These are phyloP conservation scores for Crenuchus spilurus DNA, from an alignment of 2,797 vertebrate genomes.

Conservation along the genomic window DNA sequence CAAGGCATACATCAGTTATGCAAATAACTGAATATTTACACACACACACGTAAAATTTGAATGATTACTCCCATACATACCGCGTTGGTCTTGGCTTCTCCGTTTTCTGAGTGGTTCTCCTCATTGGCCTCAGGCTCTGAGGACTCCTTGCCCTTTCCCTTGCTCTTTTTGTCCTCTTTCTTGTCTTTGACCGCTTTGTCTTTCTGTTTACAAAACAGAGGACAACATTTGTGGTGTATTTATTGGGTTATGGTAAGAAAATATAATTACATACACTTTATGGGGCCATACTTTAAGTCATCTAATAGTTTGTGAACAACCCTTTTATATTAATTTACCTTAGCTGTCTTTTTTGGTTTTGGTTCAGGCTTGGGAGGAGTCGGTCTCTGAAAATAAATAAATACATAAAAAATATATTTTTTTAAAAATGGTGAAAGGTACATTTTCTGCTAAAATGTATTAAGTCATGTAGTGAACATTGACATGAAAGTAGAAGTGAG, in stretches of 20 bases:
- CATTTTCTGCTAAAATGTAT: too few relatives aligned
- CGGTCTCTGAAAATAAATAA: conserved; percentile 75
- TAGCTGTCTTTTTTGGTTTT: conserved; percentile 88
- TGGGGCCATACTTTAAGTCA: too few relatives aligned
- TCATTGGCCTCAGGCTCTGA: conserved; percentile 88
- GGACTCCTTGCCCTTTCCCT: conserved; percentile 86
- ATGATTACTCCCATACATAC: conserved; percentile 61
- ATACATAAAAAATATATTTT: background rate
- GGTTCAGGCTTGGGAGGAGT: conserved; percentile 81
- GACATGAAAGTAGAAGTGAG: too few relatives aligned
- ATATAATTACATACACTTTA: too few relatives aligned
- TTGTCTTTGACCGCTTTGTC: conserved; percentile 88
- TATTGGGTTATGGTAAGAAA: too few relatives aligned
- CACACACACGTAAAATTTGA: background rate
- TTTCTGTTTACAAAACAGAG: conserved; percentile 75
- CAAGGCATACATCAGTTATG: too few relatives aligned
- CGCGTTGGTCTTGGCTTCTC: conserved; percentile 91
- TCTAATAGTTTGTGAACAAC: background rate
- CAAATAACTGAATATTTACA: too few relatives aligned
- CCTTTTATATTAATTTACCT: conserved; percentile 75
- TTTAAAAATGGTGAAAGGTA: too few relatives aligned
- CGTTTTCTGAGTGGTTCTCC: conserved; percentile 94
- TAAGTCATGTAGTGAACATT: too few relatives aligned
- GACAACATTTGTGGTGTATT: background rate
- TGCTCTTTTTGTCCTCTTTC: conserved; percentile 89